These are phyloP conservation scores for Halotydeus destructor DNA, from an alignment of 1,140 invertebrate genomes.

Conservation along the genomic window DNA sequence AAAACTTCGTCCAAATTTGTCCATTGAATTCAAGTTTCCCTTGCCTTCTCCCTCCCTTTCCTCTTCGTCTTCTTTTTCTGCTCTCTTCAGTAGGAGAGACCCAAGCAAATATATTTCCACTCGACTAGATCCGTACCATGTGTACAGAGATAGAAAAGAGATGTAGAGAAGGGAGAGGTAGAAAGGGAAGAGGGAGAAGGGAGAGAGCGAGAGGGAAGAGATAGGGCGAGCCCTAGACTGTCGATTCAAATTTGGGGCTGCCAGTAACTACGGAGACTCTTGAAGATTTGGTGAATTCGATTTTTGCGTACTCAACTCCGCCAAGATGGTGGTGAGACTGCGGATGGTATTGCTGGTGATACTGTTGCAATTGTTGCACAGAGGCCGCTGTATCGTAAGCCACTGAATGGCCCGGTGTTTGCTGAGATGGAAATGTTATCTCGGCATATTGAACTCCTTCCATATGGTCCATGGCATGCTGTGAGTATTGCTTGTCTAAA, in stretches of 20 bases:
- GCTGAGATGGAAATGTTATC: background rate
- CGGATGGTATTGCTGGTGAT: background rate
- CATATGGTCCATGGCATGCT: no score
- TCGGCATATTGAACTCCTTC: background rate
- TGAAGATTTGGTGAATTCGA: constrained; percentile 2
- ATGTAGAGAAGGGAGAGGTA: no score
- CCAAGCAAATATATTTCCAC: background rate
- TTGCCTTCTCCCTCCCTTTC: no score
- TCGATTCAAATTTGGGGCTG: constrained; percentile 10
- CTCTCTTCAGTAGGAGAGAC: background rate
- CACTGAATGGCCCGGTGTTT: background rate
- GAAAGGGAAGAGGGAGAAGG: background rate
- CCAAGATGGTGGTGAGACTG: background rate
- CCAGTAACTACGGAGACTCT: constrained; percentile 6
- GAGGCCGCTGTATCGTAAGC: background rate
- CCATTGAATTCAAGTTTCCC: no score
- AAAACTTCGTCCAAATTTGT: no score
- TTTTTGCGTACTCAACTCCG: constrained; percentile 5
- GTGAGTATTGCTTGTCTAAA: no score
- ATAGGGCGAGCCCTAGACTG: background rate
- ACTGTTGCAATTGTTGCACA: background rate
- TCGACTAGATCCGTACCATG: no score
- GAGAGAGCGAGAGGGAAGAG: background rate
- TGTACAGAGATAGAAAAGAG: no score
- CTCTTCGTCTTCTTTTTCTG: no score